Conservation (phyloP, 2,888 invertebrate species). For the Melipona beecheii region DNA sequence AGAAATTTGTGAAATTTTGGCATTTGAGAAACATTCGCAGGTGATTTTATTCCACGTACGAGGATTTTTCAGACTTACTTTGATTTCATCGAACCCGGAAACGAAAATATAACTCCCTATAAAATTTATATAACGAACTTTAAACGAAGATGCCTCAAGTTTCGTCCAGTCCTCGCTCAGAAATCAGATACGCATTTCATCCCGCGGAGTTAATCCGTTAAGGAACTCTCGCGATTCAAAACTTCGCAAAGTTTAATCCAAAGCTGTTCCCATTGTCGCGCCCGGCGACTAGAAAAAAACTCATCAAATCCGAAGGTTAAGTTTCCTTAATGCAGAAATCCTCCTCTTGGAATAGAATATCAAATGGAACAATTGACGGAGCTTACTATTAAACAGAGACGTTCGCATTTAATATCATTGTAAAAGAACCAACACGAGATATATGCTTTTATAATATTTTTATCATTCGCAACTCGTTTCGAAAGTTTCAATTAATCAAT, state of each 20-base stretch:
- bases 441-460: not conserved
- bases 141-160: not conserved
- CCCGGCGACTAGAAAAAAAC: not conserved
- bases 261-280: not conserved
- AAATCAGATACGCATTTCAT: slow-evolving; percentile 9
- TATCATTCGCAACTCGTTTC: not conserved
- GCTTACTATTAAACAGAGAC: not conserved
- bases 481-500: too few species aligned
- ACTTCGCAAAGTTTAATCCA: not conserved
- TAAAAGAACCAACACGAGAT: not conserved
- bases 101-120: not conserved
- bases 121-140: not conserved
- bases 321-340: not conserved
- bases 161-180: not conserved
- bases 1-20: too few species aligned
- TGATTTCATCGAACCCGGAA: not conserved
- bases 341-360: not conserved
- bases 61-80: not conserved
- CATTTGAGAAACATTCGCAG: not conserved
- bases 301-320: not conserved
- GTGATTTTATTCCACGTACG: not conserved
- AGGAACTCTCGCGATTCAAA: slow-evolving; percentile 1
- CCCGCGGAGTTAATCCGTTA: not conserved
- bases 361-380: not conserved
- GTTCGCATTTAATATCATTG: too few species aligned